Base-by-base conservation (phyloP, 2,888 invertebrate genomes). In the Perizoma flavofasciatum region DNA sequence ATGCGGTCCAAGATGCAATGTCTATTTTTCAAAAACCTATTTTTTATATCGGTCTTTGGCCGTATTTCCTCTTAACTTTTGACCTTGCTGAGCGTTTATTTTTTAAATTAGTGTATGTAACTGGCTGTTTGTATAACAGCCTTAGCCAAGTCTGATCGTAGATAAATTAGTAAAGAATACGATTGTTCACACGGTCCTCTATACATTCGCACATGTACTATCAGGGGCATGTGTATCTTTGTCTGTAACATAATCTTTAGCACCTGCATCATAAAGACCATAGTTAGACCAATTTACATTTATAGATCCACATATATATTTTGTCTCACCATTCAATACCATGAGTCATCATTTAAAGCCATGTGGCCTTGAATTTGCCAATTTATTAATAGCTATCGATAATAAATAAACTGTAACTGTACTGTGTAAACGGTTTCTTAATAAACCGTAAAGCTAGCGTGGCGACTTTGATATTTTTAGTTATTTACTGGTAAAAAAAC, bases 171-270 rank as follows among this genome's bases (percentile, higher is more conserved):
- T 43, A 52, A 50, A 60, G 47, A 47, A 61, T 51, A 49, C 40
- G 6, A 47, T 44, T 55, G 57, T 60, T 63, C 60, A 41, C 65
- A 65, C 58, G 65, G 58, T 49, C 49, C 40, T 75, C 67, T 70
- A 67, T 80, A 74, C 77, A 61, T 81, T 85, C 82, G 67, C 83
- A 83, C 78, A 79, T 52, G 55, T 71, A 3, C 1, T 22, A 22
- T 73, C 74, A 73, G 65, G 69, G 71, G 60, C 65, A 66, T 35
- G 32, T 33, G 46, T 46, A 49, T 39, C 33, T 55, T 47, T 48
- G 43, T 46, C 40, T 50, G 41, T 9, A 55, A 59, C 45, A 49
- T 56, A 44, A 72, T 72, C 67, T 68, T 67, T 72, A 67, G 59
- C 54, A 63, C 58, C 54, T 67, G 5, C 49, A 55, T 47, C 70